Percentiles rank a stretch among this genome's conserved stretches.
Conservation (phyloP, 1,140 invertebrate genomes). For the Drosophila paulistorum region DNA sequence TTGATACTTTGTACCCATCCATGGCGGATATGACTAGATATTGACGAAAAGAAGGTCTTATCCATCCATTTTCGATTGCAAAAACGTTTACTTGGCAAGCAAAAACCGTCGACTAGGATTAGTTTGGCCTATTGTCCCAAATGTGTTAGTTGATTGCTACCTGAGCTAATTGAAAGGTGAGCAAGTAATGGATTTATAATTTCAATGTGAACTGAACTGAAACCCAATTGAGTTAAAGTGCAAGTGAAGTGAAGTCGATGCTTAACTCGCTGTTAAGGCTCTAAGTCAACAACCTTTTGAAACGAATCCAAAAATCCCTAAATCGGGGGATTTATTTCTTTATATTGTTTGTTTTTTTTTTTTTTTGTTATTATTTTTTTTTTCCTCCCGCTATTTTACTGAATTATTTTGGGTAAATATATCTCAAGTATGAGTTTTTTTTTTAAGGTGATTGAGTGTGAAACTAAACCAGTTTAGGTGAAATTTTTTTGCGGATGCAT, state of each 20-base stretch:
- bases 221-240: neutral
- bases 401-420: slow-evolving; percentile 12
- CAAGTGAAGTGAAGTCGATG: neutral
- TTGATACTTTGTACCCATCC: slow-evolving; percentile 7
- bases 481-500: slow-evolving; percentile 43
- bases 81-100: slow-evolving; percentile 11
- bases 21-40: slow-evolving; percentile 2
- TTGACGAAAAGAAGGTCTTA: no score
- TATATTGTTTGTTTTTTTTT: neutral
- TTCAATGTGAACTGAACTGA: neutral
- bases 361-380: neutral
- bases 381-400: neutral
- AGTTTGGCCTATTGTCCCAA: neutral
- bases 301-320: neutral
- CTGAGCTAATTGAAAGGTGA: neutral
- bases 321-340: neutral
- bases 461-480: slow-evolving; percentile 23
- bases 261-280: neutral
- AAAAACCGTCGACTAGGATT: neutral
- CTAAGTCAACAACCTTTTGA: slow-evolving; percentile 1
- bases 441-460: slow-evolving; percentile 31
- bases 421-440: slow-evolving; percentile 32
- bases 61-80: no score
- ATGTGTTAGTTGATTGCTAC: neutral
- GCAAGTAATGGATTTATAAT: neutral